Conservation (phyloP, 2,797 vertebrate species). For the Chelon auratus region DNA sequence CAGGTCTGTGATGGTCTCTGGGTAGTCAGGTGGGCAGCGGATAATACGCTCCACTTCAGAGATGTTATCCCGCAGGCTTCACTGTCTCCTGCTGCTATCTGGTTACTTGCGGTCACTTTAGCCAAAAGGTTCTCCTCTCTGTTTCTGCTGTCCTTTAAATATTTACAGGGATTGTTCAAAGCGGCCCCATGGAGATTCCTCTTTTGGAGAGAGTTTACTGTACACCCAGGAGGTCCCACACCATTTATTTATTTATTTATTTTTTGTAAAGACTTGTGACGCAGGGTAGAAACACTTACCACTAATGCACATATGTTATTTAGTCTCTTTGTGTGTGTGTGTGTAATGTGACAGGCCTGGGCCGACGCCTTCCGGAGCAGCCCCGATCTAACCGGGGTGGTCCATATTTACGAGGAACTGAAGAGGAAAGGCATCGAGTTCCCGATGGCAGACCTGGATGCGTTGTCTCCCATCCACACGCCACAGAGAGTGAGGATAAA, state of each 20-base stretch:
- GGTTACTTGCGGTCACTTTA: slow-evolving; percentile 35
- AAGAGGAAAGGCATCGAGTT: slow-evolving; percentile 98
- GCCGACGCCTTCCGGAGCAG: slow-evolving; percentile 98
- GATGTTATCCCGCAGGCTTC: slow-evolving; percentile 26
- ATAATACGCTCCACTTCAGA: slow-evolving; percentile 8
- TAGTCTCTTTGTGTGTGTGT: background rate
- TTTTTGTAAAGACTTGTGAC: no score
- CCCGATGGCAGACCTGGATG: slow-evolving; percentile 96
- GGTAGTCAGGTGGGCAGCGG: slow-evolving; percentile 1
- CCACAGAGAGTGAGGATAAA: slow-evolving; percentile 92
- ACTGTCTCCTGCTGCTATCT: slow-evolving; percentile 29
- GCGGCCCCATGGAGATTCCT: slow-evolving; percentile 3
- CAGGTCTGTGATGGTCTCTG: slow-evolving; percentile 10
- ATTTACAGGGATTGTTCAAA: slow-evolving; percentile 42
- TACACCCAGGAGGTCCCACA: background rate
- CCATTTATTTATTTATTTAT: background rate
- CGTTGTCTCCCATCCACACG: slow-evolving; percentile 97
- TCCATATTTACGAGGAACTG: slow-evolving; percentile 98
- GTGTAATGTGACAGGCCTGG: slow-evolving; percentile 89
- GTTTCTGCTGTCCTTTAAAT: slow-evolving; percentile 28
- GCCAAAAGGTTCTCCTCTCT: slow-evolving; percentile 32
- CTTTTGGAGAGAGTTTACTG: slow-evolving; percentile 7
- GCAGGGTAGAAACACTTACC: no score
- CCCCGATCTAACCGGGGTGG: slow-evolving; percentile 96
- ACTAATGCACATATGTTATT: no score